Evolutionary conservation across 1,140 invertebrate species (phyloP).

Genomic region (Elysia chlorotica): DNA sequence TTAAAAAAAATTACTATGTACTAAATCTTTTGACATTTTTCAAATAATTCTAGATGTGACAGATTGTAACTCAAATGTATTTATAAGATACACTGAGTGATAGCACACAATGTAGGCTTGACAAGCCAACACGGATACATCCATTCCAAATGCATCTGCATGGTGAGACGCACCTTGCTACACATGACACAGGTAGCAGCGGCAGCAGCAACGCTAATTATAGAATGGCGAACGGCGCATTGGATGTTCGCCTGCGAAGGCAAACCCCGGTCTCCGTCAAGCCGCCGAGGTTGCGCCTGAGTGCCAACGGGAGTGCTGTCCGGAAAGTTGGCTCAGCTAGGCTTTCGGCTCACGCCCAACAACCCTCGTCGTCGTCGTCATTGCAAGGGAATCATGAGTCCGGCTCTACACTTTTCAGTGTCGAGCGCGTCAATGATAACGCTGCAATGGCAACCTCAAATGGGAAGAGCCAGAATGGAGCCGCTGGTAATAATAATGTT

Average conservation of each 20-base stretch:
- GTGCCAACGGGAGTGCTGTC: background rate
- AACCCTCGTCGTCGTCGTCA: background rate
- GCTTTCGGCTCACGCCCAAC: background rate
- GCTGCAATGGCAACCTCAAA: background rate
- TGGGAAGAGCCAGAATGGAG: background rate
- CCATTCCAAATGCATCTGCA: constrained; percentile 8
- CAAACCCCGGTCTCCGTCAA: constrained; percentile 1
- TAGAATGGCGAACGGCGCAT: background rate
- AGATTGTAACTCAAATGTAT: no score
- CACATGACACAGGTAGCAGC: background rate
- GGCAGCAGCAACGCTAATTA: no score
- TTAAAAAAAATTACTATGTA: no score
- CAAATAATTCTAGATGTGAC: no score
- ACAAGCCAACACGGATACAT: no score
- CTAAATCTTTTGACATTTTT: no score
- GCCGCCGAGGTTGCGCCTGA: background rate
- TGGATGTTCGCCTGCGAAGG: constrained; percentile 8
- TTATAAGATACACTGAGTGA: no score
- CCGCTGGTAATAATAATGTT: no score
- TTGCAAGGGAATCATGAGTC: background rate
- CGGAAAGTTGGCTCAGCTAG: background rate
- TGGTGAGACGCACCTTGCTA: background rate
- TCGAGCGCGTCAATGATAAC: background rate
- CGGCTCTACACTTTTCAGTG: background rate
- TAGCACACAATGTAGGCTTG: no score